Base-by-base conservation (phyloP, 2,888 invertebrate genomes). In the Beris morrisii region DNA sequence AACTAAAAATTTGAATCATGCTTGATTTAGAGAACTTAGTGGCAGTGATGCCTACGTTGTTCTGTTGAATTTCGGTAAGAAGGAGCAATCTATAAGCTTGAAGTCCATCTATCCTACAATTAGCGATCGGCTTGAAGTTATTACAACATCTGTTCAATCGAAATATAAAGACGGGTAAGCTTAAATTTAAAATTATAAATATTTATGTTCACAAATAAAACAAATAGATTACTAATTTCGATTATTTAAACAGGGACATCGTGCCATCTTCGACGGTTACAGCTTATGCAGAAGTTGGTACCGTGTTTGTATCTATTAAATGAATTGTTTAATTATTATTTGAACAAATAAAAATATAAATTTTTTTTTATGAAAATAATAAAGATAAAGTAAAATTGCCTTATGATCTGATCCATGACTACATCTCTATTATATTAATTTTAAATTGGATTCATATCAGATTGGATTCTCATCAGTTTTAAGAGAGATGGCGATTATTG, bases 21-120 rank as follows among this genome's bases (percentile, higher is more conserved):
- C 6, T 32, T 32, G 22, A 44, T 5, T n/a, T 50, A 78, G 78
- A 1, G 72, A 78, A 69, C 73, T 74, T 57, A 3, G 67, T 1
- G 76, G 72, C 22, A 76, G 75, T 64, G 77, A 78, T 53, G 67
- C 74, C 0, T 79, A 79, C 70, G 79, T 81, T 0, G 75, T 85
- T 15, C 73, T 86, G 6, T 78, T 86, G 68, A 88, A 88, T 74
- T 75, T 87, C 32, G 84, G 81, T 0, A 74, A 74, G 5, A 74
- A 74, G 13, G 76, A 81, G 30, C 82, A 84, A 72, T 73, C 72
- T 1, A 77, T 84, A 1, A 81, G 84, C 69, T 78, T 87, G 2
- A 82, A 76, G 30, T 50, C 69, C 9, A 70, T 75, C 58, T 79
- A 73, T 44, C 5, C 67, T 13, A 43, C 65, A 1, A 67, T 79